Evolutionary conservation across 2,888 invertebrate genomes (phyloP), one percentile per base, ranked within the genome.

Genomic region (Melieria crassipennis): DNA sequence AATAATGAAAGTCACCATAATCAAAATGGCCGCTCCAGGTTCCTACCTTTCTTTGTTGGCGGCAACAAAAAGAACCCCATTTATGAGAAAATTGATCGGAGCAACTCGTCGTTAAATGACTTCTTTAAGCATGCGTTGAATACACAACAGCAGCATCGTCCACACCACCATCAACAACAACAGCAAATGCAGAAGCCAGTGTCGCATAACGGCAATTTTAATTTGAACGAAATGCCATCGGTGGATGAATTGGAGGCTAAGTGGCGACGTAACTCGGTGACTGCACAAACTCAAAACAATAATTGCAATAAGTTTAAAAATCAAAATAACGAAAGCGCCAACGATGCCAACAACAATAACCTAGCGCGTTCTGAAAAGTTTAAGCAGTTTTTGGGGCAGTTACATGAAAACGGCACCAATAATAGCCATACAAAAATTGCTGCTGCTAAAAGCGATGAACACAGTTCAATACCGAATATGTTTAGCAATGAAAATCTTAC

Each of bases 171-270:
- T 13, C 72, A 65, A 5, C 7, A 67, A 13, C 78, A 79, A 61
- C 56, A 60, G 50, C 64, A 71, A 57, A 47, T 61, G 10, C 67
- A 70, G 61, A 66, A 71, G 60, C 4, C 48, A 13, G 48, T 43
- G 46, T 56, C 67, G 46, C 50, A 67, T 50, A 70, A 67, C 48
- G 10, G 9, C 45, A 69, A 73, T 60, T 16, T 76, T 6, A 77
- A 72, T 43, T 56, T 81, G 7, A 76, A 76, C 48, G 81, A 82
- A 71, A 85, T 85, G 71, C 83, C 79, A 5, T 83, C 82, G 30
- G 85, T 85, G 6, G 82, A 85, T 6, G 83, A 85, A 65, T 75
- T 85, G 57, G 85, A 85, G 75, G 85, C 85, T 50, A 84, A 83
- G 74, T 86, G 84, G 85, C 82, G 82, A 57, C 79, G 81, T 45